These are phyloP conservation scores for Cyanistes caeruleus DNA, from an alignment of 2,113 vertebrate genomes.

Conservation along the genomic window DNA sequence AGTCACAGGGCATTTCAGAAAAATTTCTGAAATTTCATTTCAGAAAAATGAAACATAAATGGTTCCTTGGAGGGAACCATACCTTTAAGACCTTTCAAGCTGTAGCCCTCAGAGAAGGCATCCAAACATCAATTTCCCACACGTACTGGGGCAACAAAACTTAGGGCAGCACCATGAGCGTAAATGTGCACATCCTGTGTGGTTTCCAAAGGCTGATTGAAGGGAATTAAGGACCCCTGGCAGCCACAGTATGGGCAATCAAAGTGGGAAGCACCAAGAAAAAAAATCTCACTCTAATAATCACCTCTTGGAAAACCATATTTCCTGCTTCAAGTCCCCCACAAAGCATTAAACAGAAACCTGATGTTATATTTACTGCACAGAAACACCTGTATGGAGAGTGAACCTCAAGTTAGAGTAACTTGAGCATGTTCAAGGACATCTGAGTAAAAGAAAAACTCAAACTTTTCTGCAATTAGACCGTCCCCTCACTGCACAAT, in stretches of 20 bases:
- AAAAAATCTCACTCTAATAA: not conserved
- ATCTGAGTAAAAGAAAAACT: not conserved
- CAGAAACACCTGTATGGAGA: not conserved
- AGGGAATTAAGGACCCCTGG: not conserved
- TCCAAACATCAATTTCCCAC: not conserved
- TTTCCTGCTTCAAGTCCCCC: not conserved
- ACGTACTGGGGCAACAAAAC: rapidly evolving
- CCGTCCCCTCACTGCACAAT: not conserved
- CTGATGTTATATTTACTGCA: not conserved
- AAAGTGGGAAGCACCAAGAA: not conserved
- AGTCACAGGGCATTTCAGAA: not conserved
- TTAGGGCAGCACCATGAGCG: not conserved
- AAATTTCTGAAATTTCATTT: not conserved
- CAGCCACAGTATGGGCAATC: rapidly evolving
- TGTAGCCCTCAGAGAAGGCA: not conserved
- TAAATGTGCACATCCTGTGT: rapidly evolving
- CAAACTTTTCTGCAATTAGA: not conserved
- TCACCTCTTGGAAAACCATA: not conserved
- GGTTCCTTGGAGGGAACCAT: not conserved
- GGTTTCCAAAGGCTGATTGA: not conserved
- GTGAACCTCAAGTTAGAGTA: not conserved
- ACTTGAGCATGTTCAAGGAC: not conserved
- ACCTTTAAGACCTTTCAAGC: not conserved
- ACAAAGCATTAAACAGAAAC: not conserved
- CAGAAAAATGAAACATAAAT: not conserved